These are phyloP conservation scores for Corythoichthys intestinalis DNA, from an alignment of 2,113 vertebrate species.

Conservation along the genomic window DNA sequence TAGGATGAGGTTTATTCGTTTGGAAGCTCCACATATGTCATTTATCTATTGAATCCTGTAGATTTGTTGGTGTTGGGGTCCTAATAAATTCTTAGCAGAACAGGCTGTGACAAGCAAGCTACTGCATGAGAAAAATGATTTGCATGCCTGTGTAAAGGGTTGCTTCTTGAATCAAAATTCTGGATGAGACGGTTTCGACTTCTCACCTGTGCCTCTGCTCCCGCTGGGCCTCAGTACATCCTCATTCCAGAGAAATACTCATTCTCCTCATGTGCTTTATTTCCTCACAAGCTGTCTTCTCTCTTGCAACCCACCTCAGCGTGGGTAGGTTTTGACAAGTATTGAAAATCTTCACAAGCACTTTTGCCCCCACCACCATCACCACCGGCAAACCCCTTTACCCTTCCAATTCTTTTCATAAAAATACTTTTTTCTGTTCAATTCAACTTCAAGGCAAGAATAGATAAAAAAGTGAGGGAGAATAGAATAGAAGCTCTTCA, in stretches of 20 bases:
- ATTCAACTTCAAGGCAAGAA: constrained; percentile 37
- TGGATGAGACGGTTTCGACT: constrained; percentile 41
- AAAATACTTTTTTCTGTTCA: constrained; percentile 48
- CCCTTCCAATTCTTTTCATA: constrained; percentile 43
- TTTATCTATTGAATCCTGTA: not conserved
- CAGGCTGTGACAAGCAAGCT: constrained; percentile 1
- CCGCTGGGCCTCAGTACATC: constrained; percentile 17
- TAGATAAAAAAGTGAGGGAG: constrained; percentile 24
- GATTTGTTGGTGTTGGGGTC: not conserved
- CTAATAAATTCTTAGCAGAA: not conserved
- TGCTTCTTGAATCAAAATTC: constrained; percentile 30
- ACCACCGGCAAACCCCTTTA: constrained; percentile 6
- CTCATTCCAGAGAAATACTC: constrained; percentile 28
- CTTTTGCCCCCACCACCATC: constrained; percentile 31
- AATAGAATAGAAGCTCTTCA: constrained; percentile 23
- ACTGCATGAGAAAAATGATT: constrained; percentile 16
- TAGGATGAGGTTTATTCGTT: not conserved
- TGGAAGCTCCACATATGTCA: not conserved
- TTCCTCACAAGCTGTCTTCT: constrained; percentile 19
- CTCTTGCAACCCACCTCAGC: constrained; percentile 6
- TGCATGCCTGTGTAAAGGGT: not conserved
- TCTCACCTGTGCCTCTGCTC: constrained; percentile 27
- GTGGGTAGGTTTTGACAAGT: constrained; percentile 59
- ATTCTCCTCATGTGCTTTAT: constrained; percentile 16
- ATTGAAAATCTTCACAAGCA: constrained; percentile 66